Evolutionary conservation across 2,113 vertebrate genomes (phyloP).

Genomic region (Heterochromis multidens): DNA sequence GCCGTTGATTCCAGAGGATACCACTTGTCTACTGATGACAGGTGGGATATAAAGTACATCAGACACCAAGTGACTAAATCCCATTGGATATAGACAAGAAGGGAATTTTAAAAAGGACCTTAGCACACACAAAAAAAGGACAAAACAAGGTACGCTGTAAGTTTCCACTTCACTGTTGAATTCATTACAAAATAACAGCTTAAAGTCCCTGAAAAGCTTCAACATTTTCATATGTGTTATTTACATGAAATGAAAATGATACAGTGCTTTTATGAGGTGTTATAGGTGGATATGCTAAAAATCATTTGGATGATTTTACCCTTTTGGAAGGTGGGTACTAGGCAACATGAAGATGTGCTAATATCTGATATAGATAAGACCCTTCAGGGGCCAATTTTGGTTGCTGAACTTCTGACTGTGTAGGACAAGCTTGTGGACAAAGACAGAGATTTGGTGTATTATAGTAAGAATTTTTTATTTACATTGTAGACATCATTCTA

Average conservation of each 20-base stretch:
- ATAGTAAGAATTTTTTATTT: not conserved
- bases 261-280: not conserved
- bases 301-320: not conserved
- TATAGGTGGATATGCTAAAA: not conserved
- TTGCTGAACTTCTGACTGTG: not conserved
- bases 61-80: constrained; percentile 30
- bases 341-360: not conserved
- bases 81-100: not conserved
- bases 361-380: not conserved
- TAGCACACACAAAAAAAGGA: not conserved
- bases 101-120: not conserved
- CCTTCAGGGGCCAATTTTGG: not conserved
- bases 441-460: not conserved
- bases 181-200: not conserved
- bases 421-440: not conserved
- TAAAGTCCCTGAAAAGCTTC: not conserved
- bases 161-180: not conserved
- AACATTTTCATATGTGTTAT: not conserved
- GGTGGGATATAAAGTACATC: constrained; percentile 26
- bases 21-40: constrained; percentile 57
- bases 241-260: not conserved
- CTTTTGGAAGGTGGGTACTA: not conserved
- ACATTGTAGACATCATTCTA: not conserved
- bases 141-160: not conserved
- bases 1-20: constrained; percentile 41